These are phyloP conservation scores for Mesorhabditis sp. DNA, from an alignment of 2,888 invertebrate species.

Conservation along the genomic window DNA sequence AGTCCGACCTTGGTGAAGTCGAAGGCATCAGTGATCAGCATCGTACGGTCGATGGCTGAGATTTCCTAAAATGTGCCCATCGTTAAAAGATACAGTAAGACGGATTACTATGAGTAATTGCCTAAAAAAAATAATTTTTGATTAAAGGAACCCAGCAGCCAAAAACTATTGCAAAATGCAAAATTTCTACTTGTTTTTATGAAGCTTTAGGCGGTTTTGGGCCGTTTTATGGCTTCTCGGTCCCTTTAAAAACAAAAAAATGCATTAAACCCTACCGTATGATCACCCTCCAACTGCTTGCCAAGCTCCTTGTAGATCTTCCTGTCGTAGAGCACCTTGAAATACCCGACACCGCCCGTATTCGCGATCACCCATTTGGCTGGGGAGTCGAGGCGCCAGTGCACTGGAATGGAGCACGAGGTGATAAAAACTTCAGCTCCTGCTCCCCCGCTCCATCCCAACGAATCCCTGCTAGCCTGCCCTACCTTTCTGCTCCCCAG, in stretches of 20 bases:
- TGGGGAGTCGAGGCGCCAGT: constrained; percentile 7
- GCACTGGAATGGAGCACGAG: neutral
- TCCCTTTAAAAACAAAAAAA: neutral
- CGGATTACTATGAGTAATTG: too few species aligned
- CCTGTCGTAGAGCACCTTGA: constrained; percentile 38
- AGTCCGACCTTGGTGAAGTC: constrained; percentile 37
- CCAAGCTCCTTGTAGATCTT: constrained; percentile 30
- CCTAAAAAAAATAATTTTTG: too few species aligned
- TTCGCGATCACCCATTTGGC: constrained; percentile 42
- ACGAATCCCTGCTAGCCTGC: constrained; percentile 7
- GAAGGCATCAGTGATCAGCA: constrained; percentile 44
- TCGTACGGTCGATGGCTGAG: constrained; percentile 36
- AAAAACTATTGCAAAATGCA: too few species aligned
- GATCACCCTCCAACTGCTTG: constrained; percentile 29
- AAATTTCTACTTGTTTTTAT: too few species aligned
- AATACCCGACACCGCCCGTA: constrained; percentile 42
- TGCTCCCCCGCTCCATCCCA: too few species aligned
- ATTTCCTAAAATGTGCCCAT: constrained; percentile 18
- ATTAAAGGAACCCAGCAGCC: too few species aligned
- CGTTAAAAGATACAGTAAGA: too few species aligned
- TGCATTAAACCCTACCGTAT: constrained; percentile 16
- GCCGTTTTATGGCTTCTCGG: neutral
- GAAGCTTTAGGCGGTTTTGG: neutral
- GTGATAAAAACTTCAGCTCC: too few species aligned
- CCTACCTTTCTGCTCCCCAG: constrained; percentile 17